Base-by-base conservation (phyloP, 2,113 vertebrate species). In the Sciurus niger region DNA sequence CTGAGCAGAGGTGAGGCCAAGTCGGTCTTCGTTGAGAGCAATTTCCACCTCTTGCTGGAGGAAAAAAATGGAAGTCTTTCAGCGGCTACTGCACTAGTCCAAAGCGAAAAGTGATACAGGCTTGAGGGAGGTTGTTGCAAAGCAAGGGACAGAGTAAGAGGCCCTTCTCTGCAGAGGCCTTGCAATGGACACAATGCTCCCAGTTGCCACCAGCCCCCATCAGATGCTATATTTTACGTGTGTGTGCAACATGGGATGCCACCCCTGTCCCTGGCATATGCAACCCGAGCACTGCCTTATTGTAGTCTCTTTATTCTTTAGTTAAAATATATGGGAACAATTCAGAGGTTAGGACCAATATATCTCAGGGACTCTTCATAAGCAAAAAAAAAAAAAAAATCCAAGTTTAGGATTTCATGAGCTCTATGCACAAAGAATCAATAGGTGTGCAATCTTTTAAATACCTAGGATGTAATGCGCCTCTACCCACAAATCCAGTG, bases 1-100 rank as follows among this genome's bases (percentile, higher is more conserved):
- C 70, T 2, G 17, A 55, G 48, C 60, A 43, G 30, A 92, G 74
- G 30, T 9, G 20, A 92, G 70, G 37, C 30, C 58, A 48, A 1
- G 7, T 10, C 24, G 1, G 20, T 30, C 8, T 0, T 8, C 18
- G 4, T 0, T 7, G 40, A 90, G 37, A 55, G 13, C 0, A 2
- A 60, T 14, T 55, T 40, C 32, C 5, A 28, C 43, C 60, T 65
- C 4, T 2, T 11, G 1, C 32, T 0, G 25, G 30, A 83, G 20
- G 7, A n/a, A 48, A n/a, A 48, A 82, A 40, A n/a, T 13, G 1
- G 13, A 11, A 76, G 8, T 34, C 25, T 65, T 40, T 32, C 24
- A 3, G 20, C 20, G 13, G 53, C 24, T 43, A 6, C 40, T 37
- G 14, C 37, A 17, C 0, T 4, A 46, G 0, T 70, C 58, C 73